Percentiles rank a stretch among this genome's conserved stretches.
Conservation (phyloP, 1,140 invertebrate genomes). For the Spodoptera frugiperda region DNA sequence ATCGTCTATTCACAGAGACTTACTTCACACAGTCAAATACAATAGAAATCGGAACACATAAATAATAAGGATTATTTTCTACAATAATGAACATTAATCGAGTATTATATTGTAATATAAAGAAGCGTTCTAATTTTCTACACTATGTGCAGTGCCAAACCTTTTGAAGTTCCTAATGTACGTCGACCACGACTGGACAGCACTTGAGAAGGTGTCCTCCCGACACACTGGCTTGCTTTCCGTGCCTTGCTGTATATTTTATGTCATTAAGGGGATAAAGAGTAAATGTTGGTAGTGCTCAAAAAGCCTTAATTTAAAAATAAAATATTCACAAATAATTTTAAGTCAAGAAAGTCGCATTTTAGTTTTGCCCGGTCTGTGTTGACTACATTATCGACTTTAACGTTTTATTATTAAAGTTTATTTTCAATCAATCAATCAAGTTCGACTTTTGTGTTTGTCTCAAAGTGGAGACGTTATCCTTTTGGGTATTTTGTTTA, state of each 20-base stretch:
- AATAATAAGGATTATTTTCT: conserved; percentile 34
- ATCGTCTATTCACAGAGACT: too few relatives aligned
- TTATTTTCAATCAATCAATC: conserved; percentile 7
- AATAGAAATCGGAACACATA: conserved; percentile 2
- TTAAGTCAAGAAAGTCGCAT: too few relatives aligned
- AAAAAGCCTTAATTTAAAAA: conserved; percentile 22
- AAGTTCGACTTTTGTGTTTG: conserved; percentile 47
- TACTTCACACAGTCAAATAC: background rate
- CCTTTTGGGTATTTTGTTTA: background rate
- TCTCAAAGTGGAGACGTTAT: background rate
- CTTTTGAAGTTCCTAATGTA: conserved; percentile 10
- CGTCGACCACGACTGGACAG: conserved; percentile 16
- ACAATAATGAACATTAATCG: conserved; percentile 34
- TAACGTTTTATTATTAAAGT: conserved; percentile 1
- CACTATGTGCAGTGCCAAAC: conserved; percentile 60
- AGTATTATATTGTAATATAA: conserved; percentile 48
- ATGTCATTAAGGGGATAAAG: background rate
- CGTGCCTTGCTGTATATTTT: conserved; percentile 32
- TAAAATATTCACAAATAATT: background rate
- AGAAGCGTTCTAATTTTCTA: conserved; percentile 60
- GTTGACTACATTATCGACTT: conserved; percentile 5
- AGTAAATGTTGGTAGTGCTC: conserved; percentile 3
- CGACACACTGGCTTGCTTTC: conserved; percentile 14
- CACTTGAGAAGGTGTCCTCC: conserved; percentile 13
- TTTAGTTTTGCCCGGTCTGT: background rate